Percentiles rank a stretch among this genome's conserved stretches.
Evolutionary conservation across 2,113 vertebrate genomes (phyloP).

Genomic region (Speoplatyrhinus poulsoni): DNA sequence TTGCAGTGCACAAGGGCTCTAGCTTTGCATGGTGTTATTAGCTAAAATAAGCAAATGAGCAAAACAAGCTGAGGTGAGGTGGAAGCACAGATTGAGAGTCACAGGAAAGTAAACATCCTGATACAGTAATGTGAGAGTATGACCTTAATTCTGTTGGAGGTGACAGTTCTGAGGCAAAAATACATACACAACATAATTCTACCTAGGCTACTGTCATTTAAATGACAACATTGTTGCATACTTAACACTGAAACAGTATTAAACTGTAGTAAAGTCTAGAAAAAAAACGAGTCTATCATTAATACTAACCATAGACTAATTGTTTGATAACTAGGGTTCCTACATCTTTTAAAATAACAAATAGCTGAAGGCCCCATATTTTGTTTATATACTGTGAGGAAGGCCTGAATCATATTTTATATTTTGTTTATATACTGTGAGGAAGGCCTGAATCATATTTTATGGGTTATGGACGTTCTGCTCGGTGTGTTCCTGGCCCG

Average conservation of each 20-base stretch:
- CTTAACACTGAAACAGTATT: too few relatives aligned
- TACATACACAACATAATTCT: too few relatives aligned
- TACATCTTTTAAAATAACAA: too few relatives aligned
- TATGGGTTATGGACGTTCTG: conserved; percentile 44
- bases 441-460: conserved; percentile 26
- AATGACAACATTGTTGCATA: too few relatives aligned
- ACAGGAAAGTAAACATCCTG: neutral
- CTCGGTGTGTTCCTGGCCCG: conserved; percentile 30
- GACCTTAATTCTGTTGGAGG: neutral
- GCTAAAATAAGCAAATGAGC: neutral
- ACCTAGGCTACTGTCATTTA: too few relatives aligned
- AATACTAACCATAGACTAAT: too few relatives aligned
- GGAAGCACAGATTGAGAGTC: neutral
- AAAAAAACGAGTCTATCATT: too few relatives aligned
- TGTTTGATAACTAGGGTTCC: too few relatives aligned
- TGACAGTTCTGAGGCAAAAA: too few relatives aligned
- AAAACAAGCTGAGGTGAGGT: neutral
- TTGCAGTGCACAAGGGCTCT: neutral
- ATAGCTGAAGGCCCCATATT: too few relatives aligned
- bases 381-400: conserved; percentile 24
- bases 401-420: conserved; percentile 36
- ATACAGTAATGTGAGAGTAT: neutral
- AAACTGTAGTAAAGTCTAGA: too few relatives aligned
- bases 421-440: conserved; percentile 24
- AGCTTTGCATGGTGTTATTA: neutral